Evolutionary conservation across 2,888 invertebrate genomes (phyloP), one percentile per base, ranked within the genome.

Genomic region (Apodemia zela): DNA sequence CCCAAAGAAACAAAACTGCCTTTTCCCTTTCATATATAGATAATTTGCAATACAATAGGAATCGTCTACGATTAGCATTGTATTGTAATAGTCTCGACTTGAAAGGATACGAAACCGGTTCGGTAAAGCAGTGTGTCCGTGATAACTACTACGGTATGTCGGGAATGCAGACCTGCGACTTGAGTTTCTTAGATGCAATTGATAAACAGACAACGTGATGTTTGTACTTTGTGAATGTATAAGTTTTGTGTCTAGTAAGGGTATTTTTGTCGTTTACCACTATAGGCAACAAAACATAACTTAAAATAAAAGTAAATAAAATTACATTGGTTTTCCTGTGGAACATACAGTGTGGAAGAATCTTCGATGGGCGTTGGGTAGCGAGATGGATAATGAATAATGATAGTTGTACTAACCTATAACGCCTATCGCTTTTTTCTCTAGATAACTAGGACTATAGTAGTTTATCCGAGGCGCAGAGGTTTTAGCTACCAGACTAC

Each of bases 71-170:
- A 47, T 17, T 47, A 47, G 45, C 45, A 45, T 45, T 45, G 45
- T 47, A 17, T 47, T 47, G 3, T 47, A 75, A 79, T 71, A 74
- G 74, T 57, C 45, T n/a, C 45, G 49, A 62, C 38, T 74, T 76
- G 76, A 72, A 83, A 81, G 81, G 81, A 82, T 79, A 80, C 75
- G 67, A 75, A 82, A 87, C 85, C 83, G 84, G 85, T 85, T 70
- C 62, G 60, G 57, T 61, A 58, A 67, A 69, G 67, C 70, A 72
- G 71, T 71, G 73, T 73, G 73, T 73, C 71, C 72, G 70, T 72
- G 70, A 73, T 71, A 71, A 74, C 73, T 68, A 68, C 69, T 64
- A 59, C 57, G 75, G 73, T 68, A 72, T 67, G 73, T 72, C 29
- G 62, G 75, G 77, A 77, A 78, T 78, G 77, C 73, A 67, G 75